Evolutionary conservation across 2,797 vertebrate genomes (phyloP).

Genomic region (Tarsius wallacei): DNA sequence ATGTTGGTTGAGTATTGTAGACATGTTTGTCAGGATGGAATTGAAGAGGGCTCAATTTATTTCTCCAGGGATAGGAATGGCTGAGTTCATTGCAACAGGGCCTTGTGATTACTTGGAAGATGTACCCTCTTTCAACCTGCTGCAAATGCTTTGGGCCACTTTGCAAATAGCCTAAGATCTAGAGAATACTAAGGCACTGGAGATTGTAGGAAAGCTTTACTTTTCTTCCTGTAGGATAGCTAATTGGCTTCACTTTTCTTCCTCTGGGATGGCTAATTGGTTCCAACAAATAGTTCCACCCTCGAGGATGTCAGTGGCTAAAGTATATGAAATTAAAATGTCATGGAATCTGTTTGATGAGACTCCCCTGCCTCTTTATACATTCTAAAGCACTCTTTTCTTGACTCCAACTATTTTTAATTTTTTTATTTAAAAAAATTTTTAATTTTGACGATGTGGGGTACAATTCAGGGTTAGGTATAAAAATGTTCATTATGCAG

Average conservation of each 20-base stretch:
- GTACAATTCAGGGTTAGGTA: no score
- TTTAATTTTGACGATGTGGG: no score
- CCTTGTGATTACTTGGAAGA: neutral
- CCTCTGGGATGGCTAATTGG: constrained; percentile 12
- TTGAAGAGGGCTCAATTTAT: neutral
- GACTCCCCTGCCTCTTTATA: neutral
- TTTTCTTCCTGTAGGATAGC: constrained; percentile 31
- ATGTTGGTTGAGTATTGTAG: neutral
- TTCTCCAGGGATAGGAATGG: neutral
- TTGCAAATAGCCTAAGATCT: constrained; percentile 38
- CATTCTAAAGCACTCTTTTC: constrained; percentile 59
- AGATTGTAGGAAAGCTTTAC: constrained; percentile 7
- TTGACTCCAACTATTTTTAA: constrained; percentile 5
- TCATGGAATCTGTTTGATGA: constrained; percentile 26
- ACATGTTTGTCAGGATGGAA: neutral
- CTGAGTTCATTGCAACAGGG: neutral
- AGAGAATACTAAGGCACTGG: neutral
- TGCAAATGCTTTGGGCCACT: neutral
- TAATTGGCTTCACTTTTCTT: constrained; percentile 53
- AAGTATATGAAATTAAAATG: constrained; percentile 59
- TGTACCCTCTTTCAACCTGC: neutral
- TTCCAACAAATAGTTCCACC: neutral
- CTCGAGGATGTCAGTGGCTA: constrained; percentile 27
- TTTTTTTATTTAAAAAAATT: no score
- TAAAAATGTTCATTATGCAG: no score